These are phyloP conservation scores for Galerucella pusilla DNA, from an alignment of 2,888 invertebrate species.

Conservation along the genomic window DNA sequence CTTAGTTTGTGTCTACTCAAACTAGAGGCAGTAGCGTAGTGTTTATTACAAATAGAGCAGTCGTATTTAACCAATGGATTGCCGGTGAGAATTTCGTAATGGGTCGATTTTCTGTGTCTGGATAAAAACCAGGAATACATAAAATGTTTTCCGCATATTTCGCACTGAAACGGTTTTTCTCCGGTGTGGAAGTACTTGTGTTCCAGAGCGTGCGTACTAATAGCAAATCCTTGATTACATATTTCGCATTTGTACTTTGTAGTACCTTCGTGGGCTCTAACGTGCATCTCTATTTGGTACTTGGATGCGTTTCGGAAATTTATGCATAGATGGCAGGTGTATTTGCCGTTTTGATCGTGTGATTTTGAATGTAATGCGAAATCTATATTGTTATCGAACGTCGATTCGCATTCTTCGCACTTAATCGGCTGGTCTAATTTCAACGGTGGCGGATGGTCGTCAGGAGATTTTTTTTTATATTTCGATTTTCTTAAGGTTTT, in stretches of 20 bases:
- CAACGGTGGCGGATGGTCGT: slow-evolving; percentile 43
- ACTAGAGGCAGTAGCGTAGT: slow-evolving; percentile 59
- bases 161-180: slow-evolving; percentile 58
- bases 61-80: slow-evolving; percentile 61
- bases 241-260: slow-evolving; percentile 54
- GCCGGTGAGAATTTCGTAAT: slow-evolving; percentile 64
- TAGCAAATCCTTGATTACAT: slow-evolving; percentile 54
- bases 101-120: slow-evolving; percentile 66
- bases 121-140: slow-evolving; percentile 68
- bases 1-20: slow-evolving; percentile 56
- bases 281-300: slow-evolving; percentile 47
- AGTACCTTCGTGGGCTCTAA: slow-evolving; percentile 48
- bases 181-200: slow-evolving; percentile 67
- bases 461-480: slow-evolving; percentile 28
- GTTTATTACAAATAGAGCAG: slow-evolving; percentile 61
- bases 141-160: slow-evolving; percentile 66
- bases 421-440: slow-evolving; percentile 56
- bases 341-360: slow-evolving; percentile 47
- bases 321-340: slow-evolving; percentile 48
- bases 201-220: slow-evolving; percentile 45
- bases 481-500: slow-evolving; percentile 23
- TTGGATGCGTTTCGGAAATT: slow-evolving; percentile 44
- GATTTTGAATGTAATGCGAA: slow-evolving; percentile 49
- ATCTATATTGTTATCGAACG: slow-evolving; percentile 56
- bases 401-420: slow-evolving; percentile 57